A percentile compares a stretch with the other conserved stretches of the same genome.
Conservation (phyloP, 2,113 vertebrate species). For the Sorex fumeus region DNA sequence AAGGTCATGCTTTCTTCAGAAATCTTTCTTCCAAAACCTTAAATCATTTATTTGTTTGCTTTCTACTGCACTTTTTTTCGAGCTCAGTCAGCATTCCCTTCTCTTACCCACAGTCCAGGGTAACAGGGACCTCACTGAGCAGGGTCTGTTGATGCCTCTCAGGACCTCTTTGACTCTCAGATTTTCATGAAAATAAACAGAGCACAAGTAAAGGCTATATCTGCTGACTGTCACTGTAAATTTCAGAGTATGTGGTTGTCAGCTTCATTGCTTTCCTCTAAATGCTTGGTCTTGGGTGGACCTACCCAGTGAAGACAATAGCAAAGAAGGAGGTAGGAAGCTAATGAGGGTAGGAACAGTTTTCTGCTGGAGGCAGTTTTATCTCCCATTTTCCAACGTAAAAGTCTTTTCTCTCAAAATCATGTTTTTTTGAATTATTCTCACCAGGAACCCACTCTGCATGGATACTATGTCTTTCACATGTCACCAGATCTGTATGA, state of each 20-base stretch:
- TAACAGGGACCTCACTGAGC: slow-evolving; percentile 73
- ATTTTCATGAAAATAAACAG: slow-evolving; percentile 34
- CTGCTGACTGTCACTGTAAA: background rate
- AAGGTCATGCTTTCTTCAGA: slow-evolving; percentile 85
- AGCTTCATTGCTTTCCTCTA: background rate
- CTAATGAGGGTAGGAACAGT: background rate
- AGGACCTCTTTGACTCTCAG: slow-evolving; percentile 11
- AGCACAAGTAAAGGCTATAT: background rate
- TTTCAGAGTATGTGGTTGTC: slow-evolving; percentile 24
- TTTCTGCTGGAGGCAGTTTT: background rate
- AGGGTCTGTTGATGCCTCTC: background rate
- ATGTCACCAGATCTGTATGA: slow-evolving; percentile 8
- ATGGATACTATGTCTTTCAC: background rate
- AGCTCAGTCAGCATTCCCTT: slow-evolving; percentile 83
- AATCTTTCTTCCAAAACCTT: slow-evolving; percentile 85
- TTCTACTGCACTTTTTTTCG: slow-evolving; percentile 84
- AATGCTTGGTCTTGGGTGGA: background rate
- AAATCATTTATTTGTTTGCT: slow-evolving; percentile 87
- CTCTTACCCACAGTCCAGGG: slow-evolving; percentile 78
- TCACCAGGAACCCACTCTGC: background rate
- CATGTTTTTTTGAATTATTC: background rate
- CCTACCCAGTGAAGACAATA: background rate
- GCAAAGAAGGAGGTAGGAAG: background rate
- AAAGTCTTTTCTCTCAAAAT: slow-evolving; percentile 7
- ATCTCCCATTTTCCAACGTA: background rate